Conservation (phyloP, 2,888 invertebrate genomes). For the Galerucella calmariensis region DNA sequence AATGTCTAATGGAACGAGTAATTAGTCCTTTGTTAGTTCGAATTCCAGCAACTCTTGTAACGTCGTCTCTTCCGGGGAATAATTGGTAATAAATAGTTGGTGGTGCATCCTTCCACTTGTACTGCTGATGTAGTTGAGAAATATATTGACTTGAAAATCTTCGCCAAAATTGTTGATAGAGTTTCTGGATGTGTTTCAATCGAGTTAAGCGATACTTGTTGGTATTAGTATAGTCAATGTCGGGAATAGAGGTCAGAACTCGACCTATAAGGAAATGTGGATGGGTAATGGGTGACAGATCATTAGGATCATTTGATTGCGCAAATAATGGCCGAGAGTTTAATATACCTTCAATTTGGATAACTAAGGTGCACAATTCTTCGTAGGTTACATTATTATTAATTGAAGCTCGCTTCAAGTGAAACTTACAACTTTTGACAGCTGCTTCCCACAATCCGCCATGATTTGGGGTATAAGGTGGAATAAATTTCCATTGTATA, state of each 20-base stretch:
- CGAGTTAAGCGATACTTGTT: slow-evolving; percentile 11
- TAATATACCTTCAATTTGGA: slow-evolving; percentile 32
- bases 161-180: slow-evolving; percentile 35
- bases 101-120: slow-evolving; percentile 35
- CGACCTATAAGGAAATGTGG: slow-evolving; percentile 41
- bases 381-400: slow-evolving; percentile 32
- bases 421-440: slow-evolving; percentile 24
- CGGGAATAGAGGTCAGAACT: slow-evolving; percentile 19
- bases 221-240: slow-evolving; percentile 20
- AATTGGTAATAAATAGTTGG: slow-evolving; percentile 17
- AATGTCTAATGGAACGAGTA: slow-evolving; percentile 28
- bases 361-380: slow-evolving; percentile 21
- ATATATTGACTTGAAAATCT: slow-evolving; percentile 32
- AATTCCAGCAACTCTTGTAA: slow-evolving; percentile 30
- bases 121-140: slow-evolving; percentile 33
- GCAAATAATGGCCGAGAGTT: slow-evolving; percentile 33
- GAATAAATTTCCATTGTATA: slow-evolving; percentile 42
- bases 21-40: slow-evolving; percentile 11
- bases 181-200: slow-evolving; percentile 26
- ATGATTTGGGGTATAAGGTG: slow-evolving; percentile 43
- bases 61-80: slow-evolving; percentile 27
- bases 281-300: slow-evolving; percentile 29
- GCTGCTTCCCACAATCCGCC: slow-evolving; percentile 45
- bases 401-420: slow-evolving; percentile 37
- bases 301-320: slow-evolving; percentile 33